phyloP scores from a whole-genome alignment of 1,140 invertebrate species.

The Scylla paramamosain region DNA sequence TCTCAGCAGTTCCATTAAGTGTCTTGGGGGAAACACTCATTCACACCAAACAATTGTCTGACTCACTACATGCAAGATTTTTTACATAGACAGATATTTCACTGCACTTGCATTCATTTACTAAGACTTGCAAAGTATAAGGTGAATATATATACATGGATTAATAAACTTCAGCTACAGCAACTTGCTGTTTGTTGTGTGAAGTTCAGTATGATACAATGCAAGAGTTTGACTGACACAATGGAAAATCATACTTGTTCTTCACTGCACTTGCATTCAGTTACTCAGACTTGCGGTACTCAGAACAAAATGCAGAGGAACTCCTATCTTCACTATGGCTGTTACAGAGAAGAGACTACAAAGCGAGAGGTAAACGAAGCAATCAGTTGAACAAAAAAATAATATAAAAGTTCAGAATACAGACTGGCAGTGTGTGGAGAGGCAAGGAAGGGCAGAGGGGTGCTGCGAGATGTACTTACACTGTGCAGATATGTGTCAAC shows the following conservation, averaged over 20 bases:
- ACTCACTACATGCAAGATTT: too few relatives aligned
- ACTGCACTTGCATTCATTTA: too few relatives aligned
- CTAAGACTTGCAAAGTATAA: too few relatives aligned
- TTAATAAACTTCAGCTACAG: background rate
- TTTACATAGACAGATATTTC: too few relatives aligned
- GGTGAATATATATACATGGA: background rate
- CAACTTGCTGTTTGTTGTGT: background rate
- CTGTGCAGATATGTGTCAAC: slow-evolving; percentile 61
- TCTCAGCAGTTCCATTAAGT: too few relatives aligned
- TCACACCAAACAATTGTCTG: too few relatives aligned
- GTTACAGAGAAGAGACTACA: background rate
- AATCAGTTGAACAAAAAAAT: background rate
- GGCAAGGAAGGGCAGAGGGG: background rate
- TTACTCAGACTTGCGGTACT: background rate
- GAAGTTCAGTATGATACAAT: background rate
- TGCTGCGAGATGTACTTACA: slow-evolving; percentile 53
- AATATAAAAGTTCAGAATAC: background rate
- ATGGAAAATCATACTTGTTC: background rate
- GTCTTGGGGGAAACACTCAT: too few relatives aligned
- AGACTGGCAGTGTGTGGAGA: background rate
- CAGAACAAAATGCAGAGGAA: background rate
- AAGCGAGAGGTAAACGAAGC: background rate
- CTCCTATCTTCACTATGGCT: background rate
- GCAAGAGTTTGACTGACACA: background rate
- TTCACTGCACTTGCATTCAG: background rate